phyloP scores from a whole-genome alignment of 2,113 vertebrate species.

The Psittacus erithacus region DNA sequence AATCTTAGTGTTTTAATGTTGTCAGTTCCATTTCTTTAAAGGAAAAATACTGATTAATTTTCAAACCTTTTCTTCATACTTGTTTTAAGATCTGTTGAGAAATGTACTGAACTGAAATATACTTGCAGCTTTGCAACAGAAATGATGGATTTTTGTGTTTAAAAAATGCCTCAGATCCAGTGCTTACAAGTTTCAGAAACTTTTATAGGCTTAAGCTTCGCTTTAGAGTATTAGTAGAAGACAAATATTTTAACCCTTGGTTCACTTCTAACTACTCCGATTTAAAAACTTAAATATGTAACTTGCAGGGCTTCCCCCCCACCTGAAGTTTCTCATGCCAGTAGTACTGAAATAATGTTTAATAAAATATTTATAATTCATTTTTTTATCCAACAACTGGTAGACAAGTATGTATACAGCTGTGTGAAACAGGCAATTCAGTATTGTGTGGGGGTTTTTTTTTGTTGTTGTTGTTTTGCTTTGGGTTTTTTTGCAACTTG shows the following conservation, averaged over 20 bases:
- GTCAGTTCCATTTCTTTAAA: constrained; percentile 7
- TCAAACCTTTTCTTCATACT: neutral
- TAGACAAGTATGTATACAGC: neutral
- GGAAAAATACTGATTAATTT: neutral
- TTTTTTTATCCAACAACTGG: neutral
- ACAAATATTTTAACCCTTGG: neutral
- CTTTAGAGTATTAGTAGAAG: neutral
- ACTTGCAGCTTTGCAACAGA: neutral
- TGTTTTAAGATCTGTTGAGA: neutral
- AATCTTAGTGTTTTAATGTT: constrained; percentile 3
- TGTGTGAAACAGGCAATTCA: neutral
- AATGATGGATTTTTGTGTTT: neutral
- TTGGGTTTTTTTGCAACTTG: neutral
- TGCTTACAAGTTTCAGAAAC: neutral
- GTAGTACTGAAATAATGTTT: neutral
- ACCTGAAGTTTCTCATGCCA: neutral
- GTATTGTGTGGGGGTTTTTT: neutral
- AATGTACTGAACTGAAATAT: neutral
- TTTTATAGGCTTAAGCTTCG: neutral
- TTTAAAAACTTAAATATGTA: neutral
- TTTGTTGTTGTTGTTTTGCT: neutral
- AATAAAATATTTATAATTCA: neutral
- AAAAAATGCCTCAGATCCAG: neutral
- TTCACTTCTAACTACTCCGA: neutral
- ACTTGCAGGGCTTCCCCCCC: neutral